Conservation (phyloP, 2,888 invertebrate species). For the Scaptomyza polygonia region DNA sequence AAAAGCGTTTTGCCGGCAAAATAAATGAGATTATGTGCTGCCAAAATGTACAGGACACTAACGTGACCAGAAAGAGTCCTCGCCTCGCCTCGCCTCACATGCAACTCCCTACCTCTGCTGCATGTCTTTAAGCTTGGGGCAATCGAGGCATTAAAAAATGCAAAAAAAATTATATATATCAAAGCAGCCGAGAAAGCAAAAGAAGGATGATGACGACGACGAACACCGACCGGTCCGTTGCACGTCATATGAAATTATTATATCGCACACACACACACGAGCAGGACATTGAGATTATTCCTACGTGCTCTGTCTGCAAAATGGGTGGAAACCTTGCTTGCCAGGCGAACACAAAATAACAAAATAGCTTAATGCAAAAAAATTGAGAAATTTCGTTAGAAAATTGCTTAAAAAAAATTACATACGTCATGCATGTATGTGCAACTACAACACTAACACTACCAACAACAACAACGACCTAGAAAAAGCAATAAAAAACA, state of each 20-base stretch:
- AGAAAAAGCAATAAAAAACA: constrained; percentile 9
- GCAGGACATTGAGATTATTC: constrained; percentile 71
- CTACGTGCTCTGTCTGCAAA: constrained; percentile 67
- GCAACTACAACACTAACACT: constrained; percentile 31
- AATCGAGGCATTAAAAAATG: constrained; percentile 79
- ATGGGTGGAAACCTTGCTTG: constrained; percentile 42
- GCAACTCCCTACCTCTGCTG: constrained; percentile 1
- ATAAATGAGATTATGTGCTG: constrained; percentile 82
- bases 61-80: constrained; percentile 36
- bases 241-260: constrained; percentile 80
- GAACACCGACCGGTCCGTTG: constrained; percentile 57
- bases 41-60: constrained; percentile 74
- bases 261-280: constrained; percentile 56
- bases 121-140: constrained; percentile 55
- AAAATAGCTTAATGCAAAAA: constrained; percentile 62
- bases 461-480: neutral
- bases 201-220: constrained; percentile 42
- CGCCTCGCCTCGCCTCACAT: constrained; percentile 2
- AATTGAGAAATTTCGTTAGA: constrained; percentile 73
- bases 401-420: constrained; percentile 78
- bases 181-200: constrained; percentile 65
- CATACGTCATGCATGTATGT: constrained; percentile 68
- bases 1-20: constrained; percentile 82
- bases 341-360: constrained; percentile 55
- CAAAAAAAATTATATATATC: constrained; percentile 76